Evolutionary conservation across 2,888 invertebrate species (phyloP), one percentile per base, ranked within the genome.

Genomic region (Cephus sareptanus): DNA sequence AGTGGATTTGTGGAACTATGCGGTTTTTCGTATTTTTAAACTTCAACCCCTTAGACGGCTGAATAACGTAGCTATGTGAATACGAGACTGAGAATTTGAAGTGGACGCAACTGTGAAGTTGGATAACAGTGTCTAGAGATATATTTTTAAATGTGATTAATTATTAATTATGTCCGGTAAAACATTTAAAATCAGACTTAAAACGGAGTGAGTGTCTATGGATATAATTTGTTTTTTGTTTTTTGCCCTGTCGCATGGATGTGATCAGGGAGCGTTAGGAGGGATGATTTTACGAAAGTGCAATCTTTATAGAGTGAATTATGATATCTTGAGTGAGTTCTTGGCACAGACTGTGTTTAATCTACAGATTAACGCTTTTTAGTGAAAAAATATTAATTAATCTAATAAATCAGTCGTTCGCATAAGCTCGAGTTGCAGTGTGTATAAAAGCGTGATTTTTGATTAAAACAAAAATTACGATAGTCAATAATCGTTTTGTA

Each of bases 101-200:
- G 56, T 23, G 56, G 56, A 23, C 23, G 23, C 23, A 23, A 6
- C 9, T 0, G 56, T 23, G 6, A 15, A 23, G 23, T 23, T 56
- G 56, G 56, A 56, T 56, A 15, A 56, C 56, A 56, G 56, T 56
- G 56, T 56, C 23, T 2, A 9, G 56, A 40, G 23, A 56, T 9
- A 15, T 56, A 6, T 23, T 23, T 56, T 56, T 12, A 31, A 1
- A 71, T 71, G 33, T 71, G 13, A 34, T 31, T 71, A 34, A 23
- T 11, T 12, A 9, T 12, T 34, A 75, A 79, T 81, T 78, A 86
- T 87, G 87, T 79, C 81, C 74, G 83, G 79, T 70, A 82, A 74
- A 82, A 85, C 85, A 69, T 84, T 85, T 76, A 85, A 86, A 82
- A 82, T 86, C 75, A 76, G 85, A 83, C 82, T 83, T 74, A 88